These are phyloP conservation scores for Diglossa cyanea DNA, from an alignment of 2,797 vertebrate species.

Conservation along the genomic window DNA sequence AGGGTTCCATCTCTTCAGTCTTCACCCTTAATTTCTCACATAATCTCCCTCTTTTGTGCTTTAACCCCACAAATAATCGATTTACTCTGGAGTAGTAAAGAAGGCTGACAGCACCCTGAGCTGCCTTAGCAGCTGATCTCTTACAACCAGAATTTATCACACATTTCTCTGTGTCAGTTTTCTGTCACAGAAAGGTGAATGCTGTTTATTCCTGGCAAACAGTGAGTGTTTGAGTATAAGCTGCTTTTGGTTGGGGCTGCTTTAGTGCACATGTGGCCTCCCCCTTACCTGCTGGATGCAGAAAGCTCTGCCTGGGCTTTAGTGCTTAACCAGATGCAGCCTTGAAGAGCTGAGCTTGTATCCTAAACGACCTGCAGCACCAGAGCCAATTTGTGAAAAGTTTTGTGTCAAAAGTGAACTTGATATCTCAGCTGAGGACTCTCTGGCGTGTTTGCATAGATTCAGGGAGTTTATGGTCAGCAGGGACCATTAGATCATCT, in stretches of 20 bases:
- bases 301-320: background rate
- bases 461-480: conserved; percentile 54
- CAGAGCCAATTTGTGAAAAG: conserved; percentile 61
- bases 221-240: background rate
- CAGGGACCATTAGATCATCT: conserved; percentile 66
- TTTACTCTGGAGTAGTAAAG: background rate
- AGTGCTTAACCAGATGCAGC: conserved; percentile 37
- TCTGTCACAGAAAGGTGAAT: background rate
- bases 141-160: background rate
- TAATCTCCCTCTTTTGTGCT: background rate
- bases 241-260: background rate
- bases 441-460: conserved; percentile 32
- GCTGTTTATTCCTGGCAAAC: background rate
- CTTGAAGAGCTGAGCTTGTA: conserved; percentile 18
- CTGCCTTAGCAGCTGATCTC: background rate
- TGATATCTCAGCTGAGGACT: conserved; percentile 70
- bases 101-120: background rate
- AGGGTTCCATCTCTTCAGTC: background rate
- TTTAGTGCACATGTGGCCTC: background rate
- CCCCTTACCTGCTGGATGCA: background rate
- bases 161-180: background rate
- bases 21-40: background rate
- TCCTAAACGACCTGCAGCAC: conserved; percentile 21
- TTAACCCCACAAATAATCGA: background rate
- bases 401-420: conserved; percentile 49